Evolutionary conservation across 2,113 vertebrate genomes (phyloP).

Genomic region (Bambusicola thoracicus): DNA sequence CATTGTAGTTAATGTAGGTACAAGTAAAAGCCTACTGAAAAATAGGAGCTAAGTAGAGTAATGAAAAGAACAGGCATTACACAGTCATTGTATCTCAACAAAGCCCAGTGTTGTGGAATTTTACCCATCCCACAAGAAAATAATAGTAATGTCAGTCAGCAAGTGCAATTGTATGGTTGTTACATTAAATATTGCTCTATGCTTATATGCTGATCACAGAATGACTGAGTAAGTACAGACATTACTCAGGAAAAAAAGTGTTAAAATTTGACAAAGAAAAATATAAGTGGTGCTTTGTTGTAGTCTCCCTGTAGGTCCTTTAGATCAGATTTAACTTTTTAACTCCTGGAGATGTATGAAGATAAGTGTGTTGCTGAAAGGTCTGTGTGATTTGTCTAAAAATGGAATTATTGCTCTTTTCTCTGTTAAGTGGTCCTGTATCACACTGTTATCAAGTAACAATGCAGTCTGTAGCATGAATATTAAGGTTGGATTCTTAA

Average conservation of each 20-base stretch:
- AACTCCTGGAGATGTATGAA: not conserved
- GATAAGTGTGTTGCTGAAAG: not conserved
- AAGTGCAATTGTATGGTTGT: not conserved
- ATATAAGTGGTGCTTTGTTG: not conserved
- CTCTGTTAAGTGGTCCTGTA: not conserved
- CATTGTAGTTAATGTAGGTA: slow-evolving; percentile 2
- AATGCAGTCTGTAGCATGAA: not conserved
- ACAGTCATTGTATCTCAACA: not conserved
- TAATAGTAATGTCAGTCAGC: not conserved
- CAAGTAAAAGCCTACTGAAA: not conserved
- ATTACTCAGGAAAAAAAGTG: not conserved
- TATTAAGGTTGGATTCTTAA: not conserved
- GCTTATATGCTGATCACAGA: not conserved
- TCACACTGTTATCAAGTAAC: not conserved
- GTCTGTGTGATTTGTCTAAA: not conserved
- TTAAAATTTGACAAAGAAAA: not conserved
- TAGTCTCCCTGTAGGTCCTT: not conserved
- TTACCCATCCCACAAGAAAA: not conserved
- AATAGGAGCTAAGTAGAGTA: not conserved
- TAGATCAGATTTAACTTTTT: not conserved
- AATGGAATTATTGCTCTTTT: not conserved
- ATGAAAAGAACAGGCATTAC: not conserved
- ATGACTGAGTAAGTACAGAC: not conserved
- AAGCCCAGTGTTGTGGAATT: not conserved
- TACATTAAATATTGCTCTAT: not conserved